Conservation (phyloP, 2,797 vertebrate species). For the Myotis vivesi region DNA sequence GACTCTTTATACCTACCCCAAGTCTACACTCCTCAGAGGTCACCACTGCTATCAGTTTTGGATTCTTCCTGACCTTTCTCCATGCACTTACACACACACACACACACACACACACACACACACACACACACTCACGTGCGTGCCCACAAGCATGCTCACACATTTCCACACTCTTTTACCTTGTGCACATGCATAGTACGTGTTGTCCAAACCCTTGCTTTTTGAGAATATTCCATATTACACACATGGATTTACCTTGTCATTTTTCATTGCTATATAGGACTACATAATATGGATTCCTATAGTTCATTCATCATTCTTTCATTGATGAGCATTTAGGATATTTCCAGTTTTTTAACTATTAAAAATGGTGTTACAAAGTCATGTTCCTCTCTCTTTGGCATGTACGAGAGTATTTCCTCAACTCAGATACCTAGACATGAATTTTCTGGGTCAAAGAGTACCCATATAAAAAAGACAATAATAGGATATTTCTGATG, state of each 20-base stretch:
- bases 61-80: not conserved
- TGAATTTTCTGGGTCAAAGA: not conserved
- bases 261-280: not conserved
- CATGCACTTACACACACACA: too few species aligned
- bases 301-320: not conserved
- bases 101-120: too few species aligned
- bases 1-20: not conserved
- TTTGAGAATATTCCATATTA: not conserved
- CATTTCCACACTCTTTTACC: not conserved
- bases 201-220: not conserved
- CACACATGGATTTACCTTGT: not conserved
- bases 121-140: rapidly evolving
- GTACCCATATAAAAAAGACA: not conserved
- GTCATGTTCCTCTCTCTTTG: not conserved
- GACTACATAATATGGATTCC: not conserved
- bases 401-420: not conserved
- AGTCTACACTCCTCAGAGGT: not conserved
- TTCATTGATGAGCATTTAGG: not conserved
- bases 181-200: not conserved
- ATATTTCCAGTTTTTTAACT: not conserved
- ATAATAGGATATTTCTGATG: not conserved
- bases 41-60: not conserved
- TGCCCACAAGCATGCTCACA: not conserved
- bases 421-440: not conserved
- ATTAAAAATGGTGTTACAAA: not conserved